A percentile compares a stretch with the other conserved stretches of the same genome.
Conservation (phyloP, 2,113 vertebrate genomes). For the Ciconia maguari region DNA sequence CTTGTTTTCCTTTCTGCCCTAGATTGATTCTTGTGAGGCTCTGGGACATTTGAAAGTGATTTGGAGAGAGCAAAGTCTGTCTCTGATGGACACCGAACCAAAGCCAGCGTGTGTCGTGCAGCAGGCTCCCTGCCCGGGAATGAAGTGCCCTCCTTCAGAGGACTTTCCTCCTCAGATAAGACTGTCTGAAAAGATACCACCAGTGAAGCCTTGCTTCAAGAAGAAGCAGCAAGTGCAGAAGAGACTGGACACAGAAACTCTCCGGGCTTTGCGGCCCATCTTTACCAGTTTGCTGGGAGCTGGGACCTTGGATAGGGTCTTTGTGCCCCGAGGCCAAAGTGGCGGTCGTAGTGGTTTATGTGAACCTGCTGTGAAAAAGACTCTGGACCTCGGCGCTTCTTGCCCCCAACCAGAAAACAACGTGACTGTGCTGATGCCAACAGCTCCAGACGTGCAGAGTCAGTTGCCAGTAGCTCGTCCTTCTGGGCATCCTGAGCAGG, state of each 20-base stretch:
- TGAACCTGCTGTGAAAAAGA: slow-evolving; percentile 84
- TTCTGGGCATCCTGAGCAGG: slow-evolving; percentile 62
- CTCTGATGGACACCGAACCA: slow-evolving; percentile 77
- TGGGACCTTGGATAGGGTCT: slow-evolving; percentile 86
- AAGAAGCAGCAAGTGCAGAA: slow-evolving; percentile 91
- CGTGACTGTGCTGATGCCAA: slow-evolving; percentile 70
- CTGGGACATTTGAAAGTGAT: slow-evolving; percentile 44
- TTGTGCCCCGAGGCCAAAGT: slow-evolving; percentile 82
- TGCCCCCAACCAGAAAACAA: slow-evolving; percentile 77
- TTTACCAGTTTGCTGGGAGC: slow-evolving; percentile 87
- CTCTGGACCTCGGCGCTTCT: slow-evolving; percentile 77
- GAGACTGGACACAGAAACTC: slow-evolving; percentile 84
- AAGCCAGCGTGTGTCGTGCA: slow-evolving; percentile 65
- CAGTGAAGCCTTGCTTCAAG: slow-evolving; percentile 95
- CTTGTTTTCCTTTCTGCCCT: slow-evolving; percentile 59
- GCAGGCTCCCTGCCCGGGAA: slow-evolving; percentile 73
- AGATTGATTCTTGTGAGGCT: slow-evolving; percentile 59
- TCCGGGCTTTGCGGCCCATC: slow-evolving; percentile 88
- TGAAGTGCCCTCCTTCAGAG: slow-evolving; percentile 63
- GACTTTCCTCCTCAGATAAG: slow-evolving; percentile 81
- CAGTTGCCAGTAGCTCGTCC: slow-evolving; percentile 59
- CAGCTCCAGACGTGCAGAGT: slow-evolving; percentile 48
- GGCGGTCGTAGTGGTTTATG: slow-evolving; percentile 78
- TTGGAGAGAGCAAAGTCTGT: slow-evolving; percentile 75
- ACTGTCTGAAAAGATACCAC: slow-evolving; percentile 86